Evolutionary conservation across 2,888 invertebrate species (phyloP).

Genomic region (Parasteatoda lunata): DNA sequence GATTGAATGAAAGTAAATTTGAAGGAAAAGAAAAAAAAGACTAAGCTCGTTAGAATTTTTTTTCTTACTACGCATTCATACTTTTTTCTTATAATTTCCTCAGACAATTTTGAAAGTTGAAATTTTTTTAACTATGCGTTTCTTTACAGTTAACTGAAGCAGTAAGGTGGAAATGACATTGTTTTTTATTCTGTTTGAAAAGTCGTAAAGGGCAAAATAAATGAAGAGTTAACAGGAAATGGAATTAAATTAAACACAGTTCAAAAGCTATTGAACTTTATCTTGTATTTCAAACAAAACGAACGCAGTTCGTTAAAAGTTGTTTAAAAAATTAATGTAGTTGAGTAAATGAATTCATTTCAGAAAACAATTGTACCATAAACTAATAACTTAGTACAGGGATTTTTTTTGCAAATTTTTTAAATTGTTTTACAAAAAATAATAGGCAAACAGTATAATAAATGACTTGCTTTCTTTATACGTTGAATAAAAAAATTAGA

Average conservation of each 20-base stretch:
- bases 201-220: constrained; percentile 28
- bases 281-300: constrained; percentile 39
- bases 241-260: constrained; percentile 50
- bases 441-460: no score
- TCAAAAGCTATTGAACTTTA: constrained; percentile 43
- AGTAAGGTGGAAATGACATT: constrained; percentile 50
- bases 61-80: constrained; percentile 8
- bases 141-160: constrained; percentile 28
- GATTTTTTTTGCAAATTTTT: no score
- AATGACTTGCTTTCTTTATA: no score
- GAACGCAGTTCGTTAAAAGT: constrained; percentile 1
- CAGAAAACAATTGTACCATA: background rate
- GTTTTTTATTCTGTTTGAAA: constrained; percentile 26
- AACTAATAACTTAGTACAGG: background rate
- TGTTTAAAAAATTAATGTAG: constrained; percentile 10
- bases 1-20: background rate
- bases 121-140: constrained; percentile 7
- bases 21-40: constrained; percentile 23
- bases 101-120: constrained; percentile 26
- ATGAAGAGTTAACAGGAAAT: constrained; percentile 54
- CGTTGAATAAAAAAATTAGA: no score
- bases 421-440: no score
- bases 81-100: background rate
- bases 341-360: constrained; percentile 28
- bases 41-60: constrained; percentile 46